Evolutionary conservation across 2,888 invertebrate genomes (phyloP).

Genomic region (Ecliptopera silaceata): DNA sequence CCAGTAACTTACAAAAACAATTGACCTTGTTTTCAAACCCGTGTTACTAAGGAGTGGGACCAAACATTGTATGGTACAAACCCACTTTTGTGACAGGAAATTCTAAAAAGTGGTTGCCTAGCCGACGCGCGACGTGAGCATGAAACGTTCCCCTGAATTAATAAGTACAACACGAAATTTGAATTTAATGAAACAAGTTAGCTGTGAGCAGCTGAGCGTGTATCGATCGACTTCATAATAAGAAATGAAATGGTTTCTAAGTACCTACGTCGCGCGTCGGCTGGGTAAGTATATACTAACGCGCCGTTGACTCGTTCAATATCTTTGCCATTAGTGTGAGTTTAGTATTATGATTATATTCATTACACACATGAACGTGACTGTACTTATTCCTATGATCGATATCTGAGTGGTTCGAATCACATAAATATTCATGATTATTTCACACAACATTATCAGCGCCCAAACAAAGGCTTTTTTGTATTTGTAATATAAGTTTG

Average conservation of each 20-base stretch:
- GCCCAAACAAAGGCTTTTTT: too few relatives aligned
- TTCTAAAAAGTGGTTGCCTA: constrained; percentile 22
- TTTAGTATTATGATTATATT: constrained; percentile 12
- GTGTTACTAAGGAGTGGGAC: too few relatives aligned
- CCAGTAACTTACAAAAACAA: too few relatives aligned
- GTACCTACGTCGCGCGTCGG: constrained; percentile 28
- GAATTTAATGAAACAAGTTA: constrained; percentile 84
- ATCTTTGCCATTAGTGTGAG: constrained; percentile 26
- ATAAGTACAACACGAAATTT: constrained; percentile 84
- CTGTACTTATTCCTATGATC: not conserved
- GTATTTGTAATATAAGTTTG: too few relatives aligned
- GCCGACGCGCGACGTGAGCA: constrained; percentile 61
- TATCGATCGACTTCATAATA: constrained; percentile 71
- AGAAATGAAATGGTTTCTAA: constrained; percentile 41
- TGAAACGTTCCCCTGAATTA: constrained; percentile 76
- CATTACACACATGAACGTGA: not conserved
- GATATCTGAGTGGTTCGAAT: too few relatives aligned
- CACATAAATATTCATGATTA: too few relatives aligned
- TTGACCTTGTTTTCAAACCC: too few relatives aligned
- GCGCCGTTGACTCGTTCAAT: constrained; percentile 30
- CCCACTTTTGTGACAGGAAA: constrained; percentile 35
- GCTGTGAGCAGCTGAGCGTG: constrained; percentile 73
- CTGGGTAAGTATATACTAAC: constrained; percentile 35
- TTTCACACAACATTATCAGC: too few relatives aligned
- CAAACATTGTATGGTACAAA: not conserved